phyloP scores from a whole-genome alignment of 2,888 invertebrate genomes.

The Campoletis raptor region DNA sequence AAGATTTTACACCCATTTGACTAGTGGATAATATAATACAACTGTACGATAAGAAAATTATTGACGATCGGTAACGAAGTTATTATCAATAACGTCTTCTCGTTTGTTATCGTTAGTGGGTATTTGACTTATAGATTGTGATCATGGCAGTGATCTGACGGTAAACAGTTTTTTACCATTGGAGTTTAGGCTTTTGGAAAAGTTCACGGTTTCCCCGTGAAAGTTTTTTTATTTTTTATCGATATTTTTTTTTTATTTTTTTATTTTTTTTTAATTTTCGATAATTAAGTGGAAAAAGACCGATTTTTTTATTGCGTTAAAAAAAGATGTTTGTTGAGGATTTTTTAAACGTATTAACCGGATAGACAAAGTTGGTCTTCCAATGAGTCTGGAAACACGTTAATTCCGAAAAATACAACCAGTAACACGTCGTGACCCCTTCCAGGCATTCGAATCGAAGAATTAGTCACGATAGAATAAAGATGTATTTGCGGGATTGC shows the following conservation, averaged over 20 bases:
- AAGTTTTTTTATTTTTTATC: too few species aligned
- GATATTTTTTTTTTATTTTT: too few species aligned
- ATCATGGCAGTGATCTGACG: neutral
- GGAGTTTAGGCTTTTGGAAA: neutral
- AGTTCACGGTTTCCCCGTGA: neutral
- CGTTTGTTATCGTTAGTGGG: neutral
- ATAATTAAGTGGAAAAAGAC: neutral
- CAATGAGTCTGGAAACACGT: neutral
- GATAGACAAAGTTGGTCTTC: neutral
- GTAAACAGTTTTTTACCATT: neutral
- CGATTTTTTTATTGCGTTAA: neutral
- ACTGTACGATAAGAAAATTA: too few species aligned
- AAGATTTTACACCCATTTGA: too few species aligned
- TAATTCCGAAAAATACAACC: neutral
- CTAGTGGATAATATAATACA: too few species aligned
- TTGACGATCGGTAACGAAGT: neutral
- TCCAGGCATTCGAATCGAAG: conserved; percentile 5
- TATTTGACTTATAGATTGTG: neutral
- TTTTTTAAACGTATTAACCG: neutral
- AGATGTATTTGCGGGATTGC: conserved; percentile 3
- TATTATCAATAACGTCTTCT: neutral
- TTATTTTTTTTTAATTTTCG: too few species aligned
- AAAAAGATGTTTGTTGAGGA: neutral
- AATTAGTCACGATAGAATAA: conserved; percentile 18
- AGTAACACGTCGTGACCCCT: neutral